Evolutionary conservation across 2,797 vertebrate species (phyloP).

Genomic region (Cirrhinus molitorella): DNA sequence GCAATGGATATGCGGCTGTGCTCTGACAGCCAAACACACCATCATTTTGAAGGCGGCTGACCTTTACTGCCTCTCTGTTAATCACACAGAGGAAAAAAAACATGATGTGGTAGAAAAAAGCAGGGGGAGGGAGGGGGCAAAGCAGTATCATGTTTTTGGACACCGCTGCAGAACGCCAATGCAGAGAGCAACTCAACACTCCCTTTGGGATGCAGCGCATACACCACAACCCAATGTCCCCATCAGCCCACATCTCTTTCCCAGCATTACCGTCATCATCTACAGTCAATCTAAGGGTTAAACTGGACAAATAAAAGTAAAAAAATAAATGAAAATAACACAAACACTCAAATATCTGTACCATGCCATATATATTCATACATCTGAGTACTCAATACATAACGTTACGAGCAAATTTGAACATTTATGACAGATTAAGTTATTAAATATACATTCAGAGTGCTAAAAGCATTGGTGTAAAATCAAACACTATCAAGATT

Average conservation of each 20-base stretch:
- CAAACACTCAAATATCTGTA: background rate
- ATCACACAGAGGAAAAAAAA: conserved; percentile 23
- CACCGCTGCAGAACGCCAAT: conserved; percentile 63
- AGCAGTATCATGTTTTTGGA: conserved; percentile 71
- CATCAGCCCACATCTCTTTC: conserved; percentile 4
- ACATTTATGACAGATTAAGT: background rate
- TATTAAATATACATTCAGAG: too few species aligned
- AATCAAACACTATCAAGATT: too few species aligned
- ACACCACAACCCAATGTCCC: conserved; percentile 28
- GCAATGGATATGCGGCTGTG: background rate
- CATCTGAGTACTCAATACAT: background rate
- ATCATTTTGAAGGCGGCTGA: conserved; percentile 30
- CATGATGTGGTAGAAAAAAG: conserved; percentile 25
- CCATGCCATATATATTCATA: background rate
- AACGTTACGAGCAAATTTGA: background rate
- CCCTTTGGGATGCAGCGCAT: conserved; percentile 67
- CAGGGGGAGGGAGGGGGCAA: background rate
- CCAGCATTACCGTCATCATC: background rate
- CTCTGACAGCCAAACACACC: conserved; percentile 2
- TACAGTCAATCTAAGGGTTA: background rate
- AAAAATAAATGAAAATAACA: background rate
- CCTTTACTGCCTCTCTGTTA: conserved; percentile 36
- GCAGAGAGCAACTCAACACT: conserved; percentile 73
- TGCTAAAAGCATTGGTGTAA: too few species aligned
- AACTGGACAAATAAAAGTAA: background rate